phyloP scores from a whole-genome alignment of 1,140 invertebrate genomes.

The Octopus bimaculoides region DNA sequence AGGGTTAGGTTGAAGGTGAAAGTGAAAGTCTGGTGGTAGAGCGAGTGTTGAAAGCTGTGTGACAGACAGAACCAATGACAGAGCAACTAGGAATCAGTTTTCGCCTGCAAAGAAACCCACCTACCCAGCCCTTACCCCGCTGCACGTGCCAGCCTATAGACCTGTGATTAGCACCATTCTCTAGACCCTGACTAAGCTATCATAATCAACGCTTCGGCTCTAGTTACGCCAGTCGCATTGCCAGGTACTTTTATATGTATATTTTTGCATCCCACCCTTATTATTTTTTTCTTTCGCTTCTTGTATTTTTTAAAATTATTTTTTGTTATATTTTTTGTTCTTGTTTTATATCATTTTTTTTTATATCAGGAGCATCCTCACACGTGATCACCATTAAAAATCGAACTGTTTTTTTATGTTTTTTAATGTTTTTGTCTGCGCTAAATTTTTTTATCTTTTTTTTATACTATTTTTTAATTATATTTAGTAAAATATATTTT shows the following conservation, averaged over 20 bases:
- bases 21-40: not conserved
- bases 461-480: too few species aligned
- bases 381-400: slow-evolving; percentile 7
- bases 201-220: not conserved
- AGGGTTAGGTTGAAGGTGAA: not conserved
- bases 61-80: not conserved
- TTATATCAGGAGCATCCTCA: not conserved
- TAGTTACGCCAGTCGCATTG: not conserved
- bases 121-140: not conserved
- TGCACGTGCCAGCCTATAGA: not conserved
- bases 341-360: not conserved
- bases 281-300: too few species aligned
- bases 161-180: slow-evolving; percentile 2
- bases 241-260: not conserved
- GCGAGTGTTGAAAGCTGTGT: not conserved
- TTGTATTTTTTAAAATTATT: not conserved
- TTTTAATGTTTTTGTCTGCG: too few species aligned
- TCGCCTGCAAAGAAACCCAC: not conserved
- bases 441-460: too few species aligned
- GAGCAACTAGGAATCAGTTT: not conserved
- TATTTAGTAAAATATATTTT: too few species aligned
- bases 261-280: too few species aligned
- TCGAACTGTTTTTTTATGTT: not conserved
- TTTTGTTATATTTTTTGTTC: not conserved
- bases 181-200: not conserved